These are phyloP conservation scores for Delia radicum DNA, from an alignment of 1,140 invertebrate genomes.

Conservation along the genomic window DNA sequence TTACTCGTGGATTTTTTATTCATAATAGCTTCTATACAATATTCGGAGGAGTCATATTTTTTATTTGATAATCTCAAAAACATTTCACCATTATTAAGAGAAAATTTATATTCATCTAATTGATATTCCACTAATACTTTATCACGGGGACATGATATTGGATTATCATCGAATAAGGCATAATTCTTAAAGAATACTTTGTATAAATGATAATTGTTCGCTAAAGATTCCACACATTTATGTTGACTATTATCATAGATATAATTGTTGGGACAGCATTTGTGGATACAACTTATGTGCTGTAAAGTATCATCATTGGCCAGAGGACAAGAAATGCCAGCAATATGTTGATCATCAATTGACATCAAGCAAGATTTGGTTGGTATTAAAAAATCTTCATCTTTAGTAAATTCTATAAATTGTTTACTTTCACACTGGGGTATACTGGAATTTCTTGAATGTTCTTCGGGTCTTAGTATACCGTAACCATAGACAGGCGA, in stretches of 20 bases:
- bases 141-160: constrained; percentile 31
- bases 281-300: constrained; percentile 31
- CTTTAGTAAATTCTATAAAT: neutral
- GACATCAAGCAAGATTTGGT: constrained; percentile 14
- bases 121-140: constrained; percentile 39
- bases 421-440: constrained; percentile 16
- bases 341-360: neutral
- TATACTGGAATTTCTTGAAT: constrained; percentile 6
- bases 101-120: constrained; percentile 21
- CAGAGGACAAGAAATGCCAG: neutral
- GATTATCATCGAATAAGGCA: constrained; percentile 33
- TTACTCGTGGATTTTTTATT: neutral
- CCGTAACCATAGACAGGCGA: constrained; percentile 15
- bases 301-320: neutral
- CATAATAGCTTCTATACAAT: constrained; percentile 39
- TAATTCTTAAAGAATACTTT: constrained; percentile 31
- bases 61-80: neutral
- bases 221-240: constrained; percentile 27
- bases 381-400: constrained; percentile 10
- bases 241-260: constrained; percentile 29
- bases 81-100: constrained; percentile 24
- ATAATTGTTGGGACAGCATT: constrained; percentile 40
- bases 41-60: constrained; percentile 26
- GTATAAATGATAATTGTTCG: constrained; percentile 31
- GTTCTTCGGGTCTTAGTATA: neutral